A percentile compares a stretch with the other conserved stretches of the same genome.
These are phyloP conservation scores for Amphibalanus amphitrite DNA, from an alignment of 1,140 invertebrate species.

Conservation along the genomic window DNA sequence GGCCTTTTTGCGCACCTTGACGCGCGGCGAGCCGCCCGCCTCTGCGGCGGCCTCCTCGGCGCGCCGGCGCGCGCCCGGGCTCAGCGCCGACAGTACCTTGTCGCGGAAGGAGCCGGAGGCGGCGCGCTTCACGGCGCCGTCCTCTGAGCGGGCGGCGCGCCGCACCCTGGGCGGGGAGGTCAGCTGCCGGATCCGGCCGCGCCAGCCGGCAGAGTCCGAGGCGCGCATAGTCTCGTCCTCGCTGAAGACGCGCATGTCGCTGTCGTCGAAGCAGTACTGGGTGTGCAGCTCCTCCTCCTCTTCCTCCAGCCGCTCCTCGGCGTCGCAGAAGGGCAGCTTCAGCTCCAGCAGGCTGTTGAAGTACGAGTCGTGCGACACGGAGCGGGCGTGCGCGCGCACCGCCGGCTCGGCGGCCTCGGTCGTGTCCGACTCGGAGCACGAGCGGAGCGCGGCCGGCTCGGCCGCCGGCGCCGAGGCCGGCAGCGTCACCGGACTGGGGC, in stretches of 20 bases:
- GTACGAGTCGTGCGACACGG: conserved; percentile 81
- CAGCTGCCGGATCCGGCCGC: not conserved
- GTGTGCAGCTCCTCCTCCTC: conserved; percentile 12
- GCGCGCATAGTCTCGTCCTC: conserved; percentile 48
- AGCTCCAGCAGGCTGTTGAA: conserved; percentile 48
- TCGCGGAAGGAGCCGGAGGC: conserved; percentile 19
- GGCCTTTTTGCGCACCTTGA: not conserved
- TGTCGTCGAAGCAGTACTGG: conserved; percentile 14
- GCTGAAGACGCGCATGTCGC: conserved; percentile 54
- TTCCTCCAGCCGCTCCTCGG: conserved; percentile 15
- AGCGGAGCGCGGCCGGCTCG: conserved; percentile 7
- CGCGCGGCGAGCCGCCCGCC: not conserved
- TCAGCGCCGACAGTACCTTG: conserved; percentile 20
- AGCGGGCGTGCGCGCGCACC: conserved; percentile 31
- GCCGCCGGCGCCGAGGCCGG: conserved; percentile 9
- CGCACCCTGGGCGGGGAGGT: conserved; percentile 1
- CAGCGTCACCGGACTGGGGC: conserved; percentile 2
- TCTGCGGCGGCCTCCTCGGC: not conserved
- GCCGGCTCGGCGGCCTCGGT: conserved; percentile 8
- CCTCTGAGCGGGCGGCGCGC: conserved; percentile 5
- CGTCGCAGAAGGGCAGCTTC: conserved; percentile 19
- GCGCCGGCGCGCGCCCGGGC: not conserved
- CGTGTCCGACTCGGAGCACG: conserved; percentile 10
- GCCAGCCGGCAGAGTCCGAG: not conserved
- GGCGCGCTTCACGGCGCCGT: conserved; percentile 11